Base-by-base conservation (phyloP, 2,113 vertebrate genomes). In the Passer domesticus region DNA sequence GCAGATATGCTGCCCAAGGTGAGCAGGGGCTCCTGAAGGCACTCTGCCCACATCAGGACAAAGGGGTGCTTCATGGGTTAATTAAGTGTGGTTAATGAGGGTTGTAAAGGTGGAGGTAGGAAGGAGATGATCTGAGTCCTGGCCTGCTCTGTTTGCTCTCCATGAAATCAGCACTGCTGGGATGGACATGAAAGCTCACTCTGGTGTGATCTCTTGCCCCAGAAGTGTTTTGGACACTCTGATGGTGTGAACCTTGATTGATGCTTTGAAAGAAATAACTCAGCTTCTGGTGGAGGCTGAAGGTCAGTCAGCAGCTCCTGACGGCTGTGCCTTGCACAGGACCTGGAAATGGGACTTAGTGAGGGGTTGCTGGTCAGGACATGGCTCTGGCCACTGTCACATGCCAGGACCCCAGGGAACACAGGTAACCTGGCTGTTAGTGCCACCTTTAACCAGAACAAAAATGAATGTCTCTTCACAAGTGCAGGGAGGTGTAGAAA, bases 1-100 rank as follows among this genome's bases (percentile, higher is more conserved):
- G 99, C 59, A 97, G 99, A 96, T 99, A 99, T 0, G 99, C 99
- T 55, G 99, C 99, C 58, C 99, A 99, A 97, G 99, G 99, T 99
- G 74, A 80, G 96, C 13, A 9, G 21, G 4, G 13, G 16, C 79
- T 21, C 8, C 58, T 17, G 14, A 12, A 20, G 21, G 3, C 19
- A 0, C 17, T 25, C 0, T 11, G 78, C 19, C 68, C 43, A 7
- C 18, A 2, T 3, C 6, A 43, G 69, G 56, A 44, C 52, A 18
- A 21, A 17, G 31, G 46, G 18, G 4, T 55, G 60, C 28, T 70
- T 9, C 6, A 58, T 6, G 10, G 28, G 4, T 68, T 8, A 31
- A 10, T 47, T 47, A 23, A 47, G 6, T 30, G 41, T 52, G 49
- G 8, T 46, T 60, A 78, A 68, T 9, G 8, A 68, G 37, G 31